Percentiles rank a stretch among this genome's conserved stretches.
phyloP scores from a whole-genome alignment of 2,888 invertebrate species.

The Mythimna vitellina region DNA sequence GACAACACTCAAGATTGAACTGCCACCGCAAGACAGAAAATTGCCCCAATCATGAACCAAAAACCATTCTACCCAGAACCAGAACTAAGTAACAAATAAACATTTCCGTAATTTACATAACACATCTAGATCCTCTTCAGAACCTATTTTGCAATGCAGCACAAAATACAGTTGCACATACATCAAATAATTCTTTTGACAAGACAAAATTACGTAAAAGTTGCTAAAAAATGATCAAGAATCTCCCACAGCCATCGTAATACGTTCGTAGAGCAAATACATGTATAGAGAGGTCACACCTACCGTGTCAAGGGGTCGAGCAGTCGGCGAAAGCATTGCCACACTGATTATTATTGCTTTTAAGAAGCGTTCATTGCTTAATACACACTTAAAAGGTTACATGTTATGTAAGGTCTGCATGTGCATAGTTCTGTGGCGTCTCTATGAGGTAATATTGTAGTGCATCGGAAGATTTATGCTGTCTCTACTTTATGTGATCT shows the following conservation, averaged over 20 bases:
- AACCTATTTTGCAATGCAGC: constrained; percentile 52
- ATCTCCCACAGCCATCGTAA: constrained; percentile 54
- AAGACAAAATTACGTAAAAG: constrained; percentile 44
- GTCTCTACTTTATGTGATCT: constrained; percentile 24
- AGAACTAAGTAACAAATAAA: constrained; percentile 37
- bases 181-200: constrained; percentile 43
- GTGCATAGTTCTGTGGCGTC: constrained; percentile 61
- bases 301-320: constrained; percentile 64
- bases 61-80: constrained; percentile 27
- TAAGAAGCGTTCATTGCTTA: constrained; percentile 69
- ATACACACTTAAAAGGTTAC: constrained; percentile 67
- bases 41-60: constrained; percentile 47
- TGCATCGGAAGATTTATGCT: constrained; percentile 25
- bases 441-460: constrained; percentile 57
- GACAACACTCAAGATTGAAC: constrained; percentile 33
- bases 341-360: constrained; percentile 70
- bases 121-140: constrained; percentile 51
- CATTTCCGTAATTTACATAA: constrained; percentile 55
- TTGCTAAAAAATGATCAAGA: constrained; percentile 54
- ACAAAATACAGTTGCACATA: constrained; percentile 25
- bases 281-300: constrained; percentile 65
- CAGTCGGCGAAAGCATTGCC: constrained; percentile 71
- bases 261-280: constrained; percentile 62
- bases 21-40: constrained; percentile 31
- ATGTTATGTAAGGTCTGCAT: constrained; percentile 68